Percentiles rank a stretch among this genome's conserved stretches.
These are phyloP conservation scores for Akabosia matsudoensis DNA, from an alignment of 1,140 invertebrate genomes.

Conservation along the genomic window DNA sequence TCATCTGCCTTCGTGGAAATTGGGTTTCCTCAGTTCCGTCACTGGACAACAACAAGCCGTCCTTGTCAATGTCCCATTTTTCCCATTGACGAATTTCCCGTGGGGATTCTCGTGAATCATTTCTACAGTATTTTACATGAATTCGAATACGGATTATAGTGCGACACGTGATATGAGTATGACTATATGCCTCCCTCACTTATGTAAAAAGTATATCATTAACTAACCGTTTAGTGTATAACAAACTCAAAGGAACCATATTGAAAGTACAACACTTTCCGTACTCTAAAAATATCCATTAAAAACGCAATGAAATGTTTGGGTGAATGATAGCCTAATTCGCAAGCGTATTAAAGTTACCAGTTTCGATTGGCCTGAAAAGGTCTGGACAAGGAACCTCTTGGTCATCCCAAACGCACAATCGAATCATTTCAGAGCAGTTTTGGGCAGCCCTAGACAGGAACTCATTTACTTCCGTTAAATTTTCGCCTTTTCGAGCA, in stretches of 20 bases:
- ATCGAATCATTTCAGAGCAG: constrained; percentile 39
- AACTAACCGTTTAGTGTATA: constrained; percentile 27
- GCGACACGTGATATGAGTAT: neutral
- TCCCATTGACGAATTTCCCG: neutral
- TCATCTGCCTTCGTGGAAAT: constrained; percentile 23
- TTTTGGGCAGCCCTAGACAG: constrained; percentile 38
- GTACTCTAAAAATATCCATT: constrained; percentile 52
- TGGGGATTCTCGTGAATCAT: neutral
- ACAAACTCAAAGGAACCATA: constrained; percentile 49
- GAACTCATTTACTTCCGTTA: constrained; percentile 20
- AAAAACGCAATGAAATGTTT: neutral
- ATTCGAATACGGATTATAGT: no score
- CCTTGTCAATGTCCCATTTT: constrained; percentile 9
- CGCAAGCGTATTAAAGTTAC: constrained; percentile 48
- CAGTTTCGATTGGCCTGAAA: constrained; percentile 71
- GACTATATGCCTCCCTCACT: neutral
- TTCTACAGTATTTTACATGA: neutral
- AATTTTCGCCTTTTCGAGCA: neutral
- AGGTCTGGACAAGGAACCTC: constrained; percentile 60
- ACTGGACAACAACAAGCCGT: neutral
- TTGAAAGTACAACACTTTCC: constrained; percentile 80
- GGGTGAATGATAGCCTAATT: no score
- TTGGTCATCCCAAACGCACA: constrained; percentile 42
- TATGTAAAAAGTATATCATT: neutral
- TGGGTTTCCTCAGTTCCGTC: neutral